Base-by-base conservation (phyloP, 2,113 vertebrate genomes). In the Thryonomys swinderianus region DNA sequence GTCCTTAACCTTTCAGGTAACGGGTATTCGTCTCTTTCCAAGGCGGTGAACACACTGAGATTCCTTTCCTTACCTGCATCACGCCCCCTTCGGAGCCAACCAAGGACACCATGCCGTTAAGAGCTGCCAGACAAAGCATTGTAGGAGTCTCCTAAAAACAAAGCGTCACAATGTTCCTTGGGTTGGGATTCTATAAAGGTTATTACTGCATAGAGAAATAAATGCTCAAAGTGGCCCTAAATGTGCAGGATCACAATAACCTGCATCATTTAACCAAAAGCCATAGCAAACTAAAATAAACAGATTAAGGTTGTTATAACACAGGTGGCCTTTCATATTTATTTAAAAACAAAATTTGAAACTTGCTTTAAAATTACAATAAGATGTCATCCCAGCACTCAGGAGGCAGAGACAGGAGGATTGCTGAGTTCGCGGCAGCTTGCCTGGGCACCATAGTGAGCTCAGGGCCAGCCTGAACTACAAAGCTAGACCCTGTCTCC, bases 111-210 rank as follows among this genome's bases (percentile, higher is more conserved):
- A 99, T 98, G 4, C 99, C 99, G 90, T 98, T 99, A 59, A 99
- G 96, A 34, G 99, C 99, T 79, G 99, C 99, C 96, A 99, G 98
- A n/a, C 99, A 98, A 90, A 99, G 99, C 99, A 99, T 99, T 25
- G 99, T 99, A 37, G 99, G 99, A 97, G 99, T 98, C 4, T 99
- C 99, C 99, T 99, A 95, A 71, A 98, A 98, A 61, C 0, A 95
- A 97, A 97, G 91, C 48, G 96, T 51, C 21, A 64, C 32, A 27
- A 87, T 0, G 71, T 8, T 32, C 2, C 30, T n/a, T 67, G 0
- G 0, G 71, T 53, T 30, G 92, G 18, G 57, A 23, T 64, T 71
- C 2, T 45, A 9, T 45, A 67, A 74, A 79, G 59, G 1, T 13
- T 88, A 55, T 8, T 62, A 21, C 14, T 78, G 17, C 55, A 69